Base-by-base conservation (phyloP, 2,113 vertebrate species). In the Myrmecophaga tridactyla region DNA sequence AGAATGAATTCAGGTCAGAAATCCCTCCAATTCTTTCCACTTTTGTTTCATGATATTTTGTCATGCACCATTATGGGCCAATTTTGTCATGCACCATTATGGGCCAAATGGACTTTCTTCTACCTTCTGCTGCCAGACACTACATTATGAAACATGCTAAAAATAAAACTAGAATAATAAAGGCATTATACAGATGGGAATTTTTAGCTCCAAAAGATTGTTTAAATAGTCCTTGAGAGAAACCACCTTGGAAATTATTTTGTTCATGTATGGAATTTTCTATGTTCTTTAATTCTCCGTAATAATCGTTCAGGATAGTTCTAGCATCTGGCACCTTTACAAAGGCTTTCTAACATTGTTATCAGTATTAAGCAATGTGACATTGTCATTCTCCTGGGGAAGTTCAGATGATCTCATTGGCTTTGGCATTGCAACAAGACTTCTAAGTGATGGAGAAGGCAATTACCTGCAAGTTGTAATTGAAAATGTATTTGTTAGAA, bases 11-110 rank as follows among this genome's bases (percentile, higher is more conserved):
- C 76, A 94, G 90, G 92, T 96, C 62, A 93, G 39, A 31, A 96
- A 96, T 78, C 4, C 67, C 96, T 95, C 92, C 91, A 95, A 4
- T 97, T 96, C 87, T 96, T 92, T 96, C 85, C 56, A 91, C 4
- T 90, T 96, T 86, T 96, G 78, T 96, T 98, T 96, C 39, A 63
- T 93, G 87, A 85, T 97, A 91, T 78, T 76, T 95, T 95, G 87
- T 89, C 70, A 95, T 86, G 78, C 12, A 83, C 88, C 63, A 95
- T 94, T 96, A 96, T 86, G 77, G 81, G 34, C 31, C 89, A 92
- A n/a, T 78, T 76, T 95, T 95, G 87, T 89, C 70, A n/a, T n/a
- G n/a, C n/a, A n/a, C n/a, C n/a, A n/a, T n/a, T n/a, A n/a, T n/a
- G n/a, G n/a, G n/a, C n/a, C 51, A 97, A 95, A 89, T 31, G 4